Evolutionary conservation across 2,888 invertebrate species (phyloP).

Genomic region (Caenorhabditis auriculariae): DNA sequence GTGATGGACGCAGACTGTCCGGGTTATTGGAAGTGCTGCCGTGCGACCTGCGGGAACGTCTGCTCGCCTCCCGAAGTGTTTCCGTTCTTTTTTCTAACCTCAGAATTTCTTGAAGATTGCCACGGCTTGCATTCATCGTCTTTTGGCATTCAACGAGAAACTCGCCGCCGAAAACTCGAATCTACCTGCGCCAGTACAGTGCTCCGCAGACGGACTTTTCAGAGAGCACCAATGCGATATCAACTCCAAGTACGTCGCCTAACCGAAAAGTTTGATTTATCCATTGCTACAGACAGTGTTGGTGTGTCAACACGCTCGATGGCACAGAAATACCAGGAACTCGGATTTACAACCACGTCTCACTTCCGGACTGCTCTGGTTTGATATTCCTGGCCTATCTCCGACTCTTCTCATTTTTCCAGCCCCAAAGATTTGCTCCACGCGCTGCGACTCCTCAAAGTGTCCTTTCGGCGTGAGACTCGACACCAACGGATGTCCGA

Average conservation of each 20-base stretch:
- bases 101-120: slow-evolving; percentile 13
- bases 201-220: slow-evolving; percentile 47
- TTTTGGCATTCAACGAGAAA: slow-evolving; percentile 39
- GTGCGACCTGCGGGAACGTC: slow-evolving; percentile 49
- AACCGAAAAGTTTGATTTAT: not conserved
- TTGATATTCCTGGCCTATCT: not conserved
- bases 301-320: slow-evolving; percentile 38
- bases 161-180: slow-evolving; percentile 5
- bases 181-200: slow-evolving; percentile 45
- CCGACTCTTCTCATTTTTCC: slow-evolving; percentile 13
- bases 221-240: slow-evolving; percentile 49
- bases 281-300: slow-evolving; percentile 33
- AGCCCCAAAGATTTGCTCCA: slow-evolving; percentile 30
- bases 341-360: slow-evolving; percentile 19
- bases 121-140: slow-evolving; percentile 51
- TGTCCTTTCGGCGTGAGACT: slow-evolving; percentile 33
- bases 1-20: slow-evolving; percentile 49
- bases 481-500: slow-evolving; percentile 39
- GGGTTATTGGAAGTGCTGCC: slow-evolving; percentile 55
- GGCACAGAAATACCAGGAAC: slow-evolving; percentile 53
- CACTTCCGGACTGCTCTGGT: slow-evolving; percentile 36
- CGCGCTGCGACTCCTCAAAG: slow-evolving; percentile 14
- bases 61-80: slow-evolving; percentile 22
- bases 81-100: not conserved
- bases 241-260: slow-evolving; percentile 18